Evolutionary conservation across 2,797 vertebrate species (phyloP), one percentile per base, ranked within the genome.

Genomic region (Telmatherina bonti): DNA sequence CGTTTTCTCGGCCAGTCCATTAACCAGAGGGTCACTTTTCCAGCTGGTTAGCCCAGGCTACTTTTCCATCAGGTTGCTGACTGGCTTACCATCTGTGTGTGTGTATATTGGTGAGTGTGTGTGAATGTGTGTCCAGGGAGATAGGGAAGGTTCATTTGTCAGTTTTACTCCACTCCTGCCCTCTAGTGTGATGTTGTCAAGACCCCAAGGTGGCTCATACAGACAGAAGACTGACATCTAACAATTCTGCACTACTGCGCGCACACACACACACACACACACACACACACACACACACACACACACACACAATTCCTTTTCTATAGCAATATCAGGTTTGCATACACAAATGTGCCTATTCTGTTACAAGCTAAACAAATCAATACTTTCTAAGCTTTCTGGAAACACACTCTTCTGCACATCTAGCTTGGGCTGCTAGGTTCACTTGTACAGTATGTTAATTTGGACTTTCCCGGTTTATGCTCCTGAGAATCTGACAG

Each of bases 1-100:
- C 33, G 24, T 87, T 82, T 65, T 58, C 59, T 70, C 57, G 27
- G 64, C 61, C 80, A 82, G 77, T 81, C 88, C 86, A 89, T 89
- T 87, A 88, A 83, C 67, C 85, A 88, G 71, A 70, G 86, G 85
- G 88, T 91, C 87, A 89, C 89, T 88, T 92, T 91, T 90, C 87
- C 90, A 90, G 88, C 81, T 90, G 85, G 87, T 90, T 93, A 88
- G 78, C 66, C 74, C 45, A 59, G 67, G 65, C 78, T 79, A 76
- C 72, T 66, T 78, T 83, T 83, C 84, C 82, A 85, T 89, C 89
- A 93, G 86, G 81, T 82, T 33, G 58, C 69, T 83, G 86, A 89
- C 72, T 66, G 70, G 57, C 72, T 75, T 31, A 0, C 62, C 67
- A 52, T 79, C 55, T 70, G 59, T 75, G 72, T 76, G 55, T 81